These are phyloP conservation scores for Drosophila ficusphila DNA, from an alignment of 1,140 invertebrate species.

Conservation along the genomic window DNA sequence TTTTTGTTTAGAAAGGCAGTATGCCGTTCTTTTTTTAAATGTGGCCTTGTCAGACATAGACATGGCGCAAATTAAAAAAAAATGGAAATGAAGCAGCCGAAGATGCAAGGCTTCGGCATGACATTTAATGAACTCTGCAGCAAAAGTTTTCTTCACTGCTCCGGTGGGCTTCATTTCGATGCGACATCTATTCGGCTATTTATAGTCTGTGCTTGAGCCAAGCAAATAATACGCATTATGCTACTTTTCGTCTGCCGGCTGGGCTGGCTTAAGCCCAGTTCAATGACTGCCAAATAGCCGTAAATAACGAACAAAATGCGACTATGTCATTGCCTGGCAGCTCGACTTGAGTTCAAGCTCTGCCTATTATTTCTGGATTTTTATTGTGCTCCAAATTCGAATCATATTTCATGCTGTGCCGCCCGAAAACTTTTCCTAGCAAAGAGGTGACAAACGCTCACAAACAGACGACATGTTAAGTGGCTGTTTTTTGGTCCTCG, in stretches of 20 bases:
- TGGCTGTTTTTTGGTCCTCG: constrained; percentile 9
- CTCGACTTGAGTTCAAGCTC: constrained; percentile 10
- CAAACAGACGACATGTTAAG: constrained; percentile 50
- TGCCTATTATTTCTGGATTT: constrained; percentile 38
- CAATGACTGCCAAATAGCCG: constrained; percentile 73
- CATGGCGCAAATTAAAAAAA: constrained; percentile 45
- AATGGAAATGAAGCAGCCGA: constrained; percentile 19
- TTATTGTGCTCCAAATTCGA: constrained; percentile 29
- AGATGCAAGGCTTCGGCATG: constrained; percentile 19
- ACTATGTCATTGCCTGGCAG: constrained; percentile 32
- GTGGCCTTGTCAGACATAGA: background rate
- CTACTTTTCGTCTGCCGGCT: constrained; percentile 28
- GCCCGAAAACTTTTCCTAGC: constrained; percentile 17
- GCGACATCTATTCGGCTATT: constrained; percentile 49
- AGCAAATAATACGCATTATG: constrained; percentile 45
- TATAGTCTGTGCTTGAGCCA: constrained; percentile 36
- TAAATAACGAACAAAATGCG: constrained; percentile 53
- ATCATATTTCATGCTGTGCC: constrained; percentile 29
- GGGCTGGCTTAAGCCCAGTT: constrained; percentile 36
- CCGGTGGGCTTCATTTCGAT: constrained; percentile 17
- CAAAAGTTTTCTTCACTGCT: constrained; percentile 10
- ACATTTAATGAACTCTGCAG: constrained; percentile 45
- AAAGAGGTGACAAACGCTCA: constrained; percentile 45
- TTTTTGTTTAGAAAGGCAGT: too few relatives aligned
- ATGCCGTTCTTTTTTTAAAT: too few relatives aligned